phyloP scores from a whole-genome alignment of 2,113 vertebrate species.

The Gavia stellata region DNA sequence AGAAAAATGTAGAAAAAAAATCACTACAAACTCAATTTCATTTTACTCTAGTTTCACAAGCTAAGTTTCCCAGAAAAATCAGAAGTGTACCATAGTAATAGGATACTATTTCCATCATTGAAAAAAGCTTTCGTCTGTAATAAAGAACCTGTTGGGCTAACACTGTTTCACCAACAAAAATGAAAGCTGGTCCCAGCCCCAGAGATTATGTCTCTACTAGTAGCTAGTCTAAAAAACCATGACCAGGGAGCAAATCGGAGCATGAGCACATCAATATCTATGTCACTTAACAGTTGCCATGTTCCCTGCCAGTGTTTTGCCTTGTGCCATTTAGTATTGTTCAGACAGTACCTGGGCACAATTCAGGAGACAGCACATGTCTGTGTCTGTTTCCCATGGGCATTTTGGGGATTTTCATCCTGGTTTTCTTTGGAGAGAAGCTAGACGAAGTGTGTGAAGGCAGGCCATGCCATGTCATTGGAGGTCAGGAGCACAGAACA shows the following conservation, averaged over 20 bases:
- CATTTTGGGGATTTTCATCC: background rate
- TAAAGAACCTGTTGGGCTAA: background rate
- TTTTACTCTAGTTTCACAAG: slow-evolving; percentile 8
- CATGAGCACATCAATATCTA: background rate
- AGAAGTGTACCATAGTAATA: background rate
- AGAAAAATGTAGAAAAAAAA: background rate
- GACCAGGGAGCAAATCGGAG: background rate
- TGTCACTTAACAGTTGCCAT: background rate
- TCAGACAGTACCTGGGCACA: background rate
- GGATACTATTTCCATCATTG: slow-evolving; percentile 17
- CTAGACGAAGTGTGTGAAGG: background rate
- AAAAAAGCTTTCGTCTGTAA: background rate
- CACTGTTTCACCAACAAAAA: background rate
- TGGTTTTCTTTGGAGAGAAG: background rate
- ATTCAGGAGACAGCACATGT: background rate
- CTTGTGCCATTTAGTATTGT: background rate
- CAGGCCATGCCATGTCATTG: background rate
- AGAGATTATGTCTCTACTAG: background rate
- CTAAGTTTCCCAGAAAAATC: slow-evolving; percentile 18
- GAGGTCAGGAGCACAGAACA: background rate
- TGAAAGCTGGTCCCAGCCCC: background rate
- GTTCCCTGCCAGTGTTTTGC: background rate
- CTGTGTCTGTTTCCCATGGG: background rate
- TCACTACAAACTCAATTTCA: background rate
- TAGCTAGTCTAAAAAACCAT: background rate